Percentiles rank a stretch among this genome's conserved stretches.
phyloP scores from a whole-genome alignment of 2,797 vertebrate species.

The Sternotherus odoratus region DNA sequence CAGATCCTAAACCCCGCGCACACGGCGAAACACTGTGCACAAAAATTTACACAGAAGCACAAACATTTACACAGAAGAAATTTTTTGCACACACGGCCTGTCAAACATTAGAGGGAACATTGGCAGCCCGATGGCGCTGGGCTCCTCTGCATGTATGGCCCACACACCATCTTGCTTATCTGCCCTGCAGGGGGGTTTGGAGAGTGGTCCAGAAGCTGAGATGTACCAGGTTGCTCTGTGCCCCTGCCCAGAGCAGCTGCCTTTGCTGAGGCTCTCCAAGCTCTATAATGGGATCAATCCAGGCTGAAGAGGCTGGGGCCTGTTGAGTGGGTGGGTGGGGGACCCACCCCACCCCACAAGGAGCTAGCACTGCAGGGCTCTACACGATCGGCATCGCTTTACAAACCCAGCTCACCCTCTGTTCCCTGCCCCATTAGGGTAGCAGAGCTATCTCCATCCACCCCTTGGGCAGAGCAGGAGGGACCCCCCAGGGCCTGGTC shows the following conservation, averaged over 20 bases:
- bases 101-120: too few relatives aligned
- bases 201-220: background rate
- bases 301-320: background rate
- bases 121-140: too few relatives aligned
- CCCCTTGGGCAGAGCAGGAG: background rate
- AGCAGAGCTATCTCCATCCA: background rate
- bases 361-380: too few relatives aligned
- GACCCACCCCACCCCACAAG: too few relatives aligned
- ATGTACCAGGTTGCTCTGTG: background rate
- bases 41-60: too few relatives aligned
- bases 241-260: background rate
- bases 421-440: background rate
- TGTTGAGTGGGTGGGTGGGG: background rate
- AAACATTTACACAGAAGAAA: too few relatives aligned
- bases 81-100: too few relatives aligned
- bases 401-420: background rate
- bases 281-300: background rate
- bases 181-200: too few relatives aligned
- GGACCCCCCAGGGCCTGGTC: background rate
- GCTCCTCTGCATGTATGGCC: background rate
- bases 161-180: background rate
- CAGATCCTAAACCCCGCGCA: too few relatives aligned
- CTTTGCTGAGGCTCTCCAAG: background rate
- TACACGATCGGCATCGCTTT: background rate
- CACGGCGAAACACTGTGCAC: too few relatives aligned